Conservation (phyloP, 2,888 invertebrate genomes). For the Pterostichus niger region DNA sequence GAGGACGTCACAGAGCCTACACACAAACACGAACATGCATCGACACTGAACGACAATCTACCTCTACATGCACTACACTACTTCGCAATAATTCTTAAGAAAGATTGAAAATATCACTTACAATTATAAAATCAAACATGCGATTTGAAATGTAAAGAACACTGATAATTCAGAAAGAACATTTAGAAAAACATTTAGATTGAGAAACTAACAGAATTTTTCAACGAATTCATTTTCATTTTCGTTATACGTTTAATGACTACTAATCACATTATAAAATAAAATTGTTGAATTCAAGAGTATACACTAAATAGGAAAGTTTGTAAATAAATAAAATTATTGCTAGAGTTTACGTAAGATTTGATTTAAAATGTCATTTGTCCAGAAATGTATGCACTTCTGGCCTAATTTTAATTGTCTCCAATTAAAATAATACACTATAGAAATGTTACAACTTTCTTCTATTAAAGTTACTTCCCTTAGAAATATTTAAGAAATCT, state of each 20-base stretch:
- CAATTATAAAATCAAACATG: not conserved
- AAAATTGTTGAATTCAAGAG: not conserved
- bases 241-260: not conserved
- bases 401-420: too few relatives aligned
- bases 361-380: too few relatives aligned
- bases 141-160: constrained; percentile 19
- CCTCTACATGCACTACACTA: constrained; percentile 68
- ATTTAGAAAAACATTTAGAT: constrained; percentile 12
- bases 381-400: too few relatives aligned
- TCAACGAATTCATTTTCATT: not conserved
- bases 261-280: not conserved
- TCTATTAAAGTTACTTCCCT: too few relatives aligned
- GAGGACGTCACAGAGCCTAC: constrained; percentile 94
- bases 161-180: constrained; percentile 44
- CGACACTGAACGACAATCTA: constrained; percentile 39
- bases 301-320: too few relatives aligned
- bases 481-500: not conserved
- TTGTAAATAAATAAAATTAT: too few relatives aligned
- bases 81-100: not conserved
- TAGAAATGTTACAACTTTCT: too few relatives aligned
- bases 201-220: constrained; percentile 7
- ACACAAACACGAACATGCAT: constrained; percentile 69
- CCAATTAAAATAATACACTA: too few relatives aligned
- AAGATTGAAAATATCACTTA: constrained; percentile 8
- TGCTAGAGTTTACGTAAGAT: too few relatives aligned